Evolutionary conservation across 2,113 vertebrate genomes (phyloP).

Genomic region (Grantiella picta): DNA sequence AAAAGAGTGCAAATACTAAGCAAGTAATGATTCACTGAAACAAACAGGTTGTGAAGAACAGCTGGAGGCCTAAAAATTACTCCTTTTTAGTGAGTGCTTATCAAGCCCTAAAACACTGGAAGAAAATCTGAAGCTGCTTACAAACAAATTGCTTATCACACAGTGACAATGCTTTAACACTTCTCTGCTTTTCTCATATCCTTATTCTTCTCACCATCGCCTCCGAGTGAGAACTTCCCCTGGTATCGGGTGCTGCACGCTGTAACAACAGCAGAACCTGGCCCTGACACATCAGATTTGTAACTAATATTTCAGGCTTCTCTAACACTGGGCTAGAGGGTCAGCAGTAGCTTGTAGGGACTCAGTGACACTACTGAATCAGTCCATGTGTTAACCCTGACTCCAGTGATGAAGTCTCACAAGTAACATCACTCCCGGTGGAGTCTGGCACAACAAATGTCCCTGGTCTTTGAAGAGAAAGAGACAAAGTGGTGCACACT

Average conservation of each 20-base stretch:
- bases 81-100: not conserved
- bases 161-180: not conserved
- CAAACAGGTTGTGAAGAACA: conserved; percentile 31
- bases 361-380: not conserved
- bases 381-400: not conserved
- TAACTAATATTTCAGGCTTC: conserved; percentile 20
- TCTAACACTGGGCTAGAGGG: not conserved
- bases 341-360: not conserved
- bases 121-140: not conserved
- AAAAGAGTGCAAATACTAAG: not conserved
- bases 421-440: not conserved
- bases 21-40: conserved; percentile 15
- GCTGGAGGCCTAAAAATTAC: conserved; percentile 19
- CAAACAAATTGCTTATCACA: conserved; percentile 8
- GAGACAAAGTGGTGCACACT: not conserved
- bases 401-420: not conserved
- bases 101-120: conserved; percentile 1
- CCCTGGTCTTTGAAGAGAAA: not conserved
- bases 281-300: conserved; percentile 27
- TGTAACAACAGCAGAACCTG: not conserved
- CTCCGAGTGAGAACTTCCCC: not conserved
- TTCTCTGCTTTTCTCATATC: not conserved
- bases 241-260: not conserved
- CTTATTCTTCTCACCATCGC: not conserved
- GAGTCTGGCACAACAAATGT: not conserved